Base-by-base conservation (phyloP, 92 coral and sea anemone genomes). In the Actinostola sp. region DNA sequence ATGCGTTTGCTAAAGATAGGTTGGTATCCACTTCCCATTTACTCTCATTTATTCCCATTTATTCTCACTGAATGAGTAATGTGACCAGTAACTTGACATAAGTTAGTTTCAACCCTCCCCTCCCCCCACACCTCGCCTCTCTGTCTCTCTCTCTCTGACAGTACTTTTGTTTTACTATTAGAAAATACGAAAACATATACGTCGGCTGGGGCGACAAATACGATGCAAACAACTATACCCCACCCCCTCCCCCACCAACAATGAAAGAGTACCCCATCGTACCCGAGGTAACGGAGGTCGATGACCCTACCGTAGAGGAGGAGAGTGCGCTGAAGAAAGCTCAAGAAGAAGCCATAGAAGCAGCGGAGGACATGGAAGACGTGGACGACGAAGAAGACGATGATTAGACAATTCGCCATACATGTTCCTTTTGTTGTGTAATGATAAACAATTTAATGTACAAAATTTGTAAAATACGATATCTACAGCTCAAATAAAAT, bases 231-330 rank as follows among this genome's bases (percentile, higher is more conserved):
- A 92, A 89, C 75, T 95, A 95, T 89, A 95, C 95, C 31, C 98
- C 99, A 21, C 95, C 97, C 49, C 85, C 97, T 64, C 90, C 97
- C 81, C 97, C 99, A 60, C 88, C 92, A 16, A 82, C 91, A 49
- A 91, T 95, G 97, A 82, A 83, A 19, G 99, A 95, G 49, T 95
- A 85, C 76, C 98, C 98, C 13, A 70, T 62, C 32, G 90, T 80
- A 12, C 87, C 97, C 12, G 97, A 95, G 45, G 89, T 92, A 42
- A 91, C 95, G 8, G 99, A 95, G 72, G 86, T 95, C 0, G 99
- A 95, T 57, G 99, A 95, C 74, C 99, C 99, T 1, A 95, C 99
- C 13, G 99, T 91, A 25, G 99, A 95, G 74, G 99, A 95, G 79
- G 99, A 95, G 54, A 78, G 74, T 33, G 99, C 94, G 0, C 84